These are phyloP conservation scores for Poeciliopsis occidentalis DNA, from an alignment of 2,113 vertebrate species.

Conservation along the genomic window DNA sequence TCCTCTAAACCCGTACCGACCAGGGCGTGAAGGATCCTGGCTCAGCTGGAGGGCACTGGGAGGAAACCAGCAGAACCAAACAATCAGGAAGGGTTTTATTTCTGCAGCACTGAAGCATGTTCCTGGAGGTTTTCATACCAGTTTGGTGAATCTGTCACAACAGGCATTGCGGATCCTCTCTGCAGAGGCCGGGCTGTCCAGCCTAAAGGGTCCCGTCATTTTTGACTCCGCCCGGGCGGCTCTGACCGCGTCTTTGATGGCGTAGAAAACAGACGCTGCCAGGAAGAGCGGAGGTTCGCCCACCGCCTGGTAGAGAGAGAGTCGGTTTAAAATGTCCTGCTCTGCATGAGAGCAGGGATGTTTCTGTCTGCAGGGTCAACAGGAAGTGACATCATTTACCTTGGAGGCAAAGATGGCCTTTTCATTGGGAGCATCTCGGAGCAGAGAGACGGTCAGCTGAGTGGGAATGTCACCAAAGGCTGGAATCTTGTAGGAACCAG, in stretches of 20 bases:
- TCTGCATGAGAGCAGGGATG: not conserved
- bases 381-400: constrained; percentile 67
- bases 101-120: not conserved
- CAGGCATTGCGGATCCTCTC: constrained; percentile 94
- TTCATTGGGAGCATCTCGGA: constrained; percentile 89
- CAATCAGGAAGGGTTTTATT: too few relatives aligned
- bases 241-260: constrained; percentile 91
- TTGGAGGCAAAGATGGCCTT: constrained; percentile 89
- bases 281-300: constrained; percentile 96
- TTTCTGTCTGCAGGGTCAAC: too few relatives aligned
- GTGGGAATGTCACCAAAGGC: constrained; percentile 91
- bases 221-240: constrained; percentile 80
- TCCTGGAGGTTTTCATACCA: constrained; percentile 77
- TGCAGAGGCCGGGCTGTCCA: constrained; percentile 93
- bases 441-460: constrained; percentile 87
- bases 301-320: constrained; percentile 81
- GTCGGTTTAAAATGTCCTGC: not conserved
- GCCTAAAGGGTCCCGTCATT: constrained; percentile 76
- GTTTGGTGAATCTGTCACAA: constrained; percentile 87
- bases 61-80: not conserved
- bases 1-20: constrained; percentile 25
- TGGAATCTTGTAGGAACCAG: constrained; percentile 95
- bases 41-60: constrained; percentile 27
- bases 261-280: constrained; percentile 91
- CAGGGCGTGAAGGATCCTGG: constrained; percentile 25